Percentiles rank a stretch among this genome's conserved stretches.
phyloP scores from a whole-genome alignment of 2,113 vertebrate genomes.

The Morphnarchus princeps region DNA sequence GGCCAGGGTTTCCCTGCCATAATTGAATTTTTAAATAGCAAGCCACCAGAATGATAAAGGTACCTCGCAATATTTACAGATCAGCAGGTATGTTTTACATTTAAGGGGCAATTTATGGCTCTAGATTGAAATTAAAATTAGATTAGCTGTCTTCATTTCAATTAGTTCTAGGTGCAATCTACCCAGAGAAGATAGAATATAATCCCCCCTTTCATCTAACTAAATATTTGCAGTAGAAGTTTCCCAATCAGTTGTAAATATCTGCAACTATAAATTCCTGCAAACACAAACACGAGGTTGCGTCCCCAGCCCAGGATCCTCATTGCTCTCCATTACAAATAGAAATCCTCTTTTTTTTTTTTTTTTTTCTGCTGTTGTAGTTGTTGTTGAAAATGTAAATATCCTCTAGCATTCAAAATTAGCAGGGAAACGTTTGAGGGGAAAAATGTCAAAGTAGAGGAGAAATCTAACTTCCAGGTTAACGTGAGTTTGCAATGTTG shows the following conservation, averaged over 20 bases:
- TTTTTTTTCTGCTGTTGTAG: not conserved
- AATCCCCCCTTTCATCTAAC: not conserved
- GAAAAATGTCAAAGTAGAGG: not conserved
- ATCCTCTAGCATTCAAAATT: not conserved
- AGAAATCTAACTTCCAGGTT: not conserved
- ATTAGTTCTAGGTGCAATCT: conserved; percentile 34
- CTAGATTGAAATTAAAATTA: conserved; percentile 51
- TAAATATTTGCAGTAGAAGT: conserved; percentile 32
- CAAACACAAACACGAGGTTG: conserved; percentile 70
- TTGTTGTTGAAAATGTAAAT: not conserved
- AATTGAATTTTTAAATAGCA: conserved; percentile 47
- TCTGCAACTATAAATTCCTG: conserved; percentile 62
- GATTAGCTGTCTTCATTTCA: conserved; percentile 55
- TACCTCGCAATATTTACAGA: conserved; percentile 54
- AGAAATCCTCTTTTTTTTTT: not conserved
- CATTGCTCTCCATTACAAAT: not conserved
- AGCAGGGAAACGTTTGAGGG: not conserved
- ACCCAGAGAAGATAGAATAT: not conserved
- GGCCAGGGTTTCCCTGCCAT: conserved; percentile 12
- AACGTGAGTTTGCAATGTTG: not conserved
- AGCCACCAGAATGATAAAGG: conserved; percentile 20
- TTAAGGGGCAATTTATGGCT: conserved; percentile 58
- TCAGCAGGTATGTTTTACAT: conserved; percentile 61
- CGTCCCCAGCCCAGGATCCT: conserved; percentile 49
- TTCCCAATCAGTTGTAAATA: conserved; percentile 35